Percentiles rank a stretch among this genome's conserved stretches.
Conservation (phyloP, 2,797 vertebrate species). For the Myotis myotis region DNA sequence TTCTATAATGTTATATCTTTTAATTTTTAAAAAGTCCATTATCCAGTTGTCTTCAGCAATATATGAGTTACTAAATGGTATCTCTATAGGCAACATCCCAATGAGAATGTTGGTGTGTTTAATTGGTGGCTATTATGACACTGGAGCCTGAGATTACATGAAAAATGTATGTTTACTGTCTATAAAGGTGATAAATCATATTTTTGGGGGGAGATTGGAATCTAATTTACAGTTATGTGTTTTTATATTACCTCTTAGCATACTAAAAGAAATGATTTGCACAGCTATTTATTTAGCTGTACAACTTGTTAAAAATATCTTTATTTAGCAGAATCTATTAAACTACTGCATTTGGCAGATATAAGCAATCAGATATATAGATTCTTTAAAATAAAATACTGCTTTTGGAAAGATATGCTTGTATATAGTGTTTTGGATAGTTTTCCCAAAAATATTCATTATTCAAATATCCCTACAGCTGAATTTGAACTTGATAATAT, state of each 20-base stretch:
- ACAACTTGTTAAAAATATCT: conserved; percentile 25
- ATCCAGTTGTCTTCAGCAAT: conserved; percentile 13
- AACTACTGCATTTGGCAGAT: not conserved
- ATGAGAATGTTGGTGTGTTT: conserved; percentile 30
- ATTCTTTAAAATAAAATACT: not conserved
- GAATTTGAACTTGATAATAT: not conserved
- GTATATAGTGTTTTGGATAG: not conserved
- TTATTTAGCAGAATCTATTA: not conserved
- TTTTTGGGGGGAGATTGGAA: not conserved
- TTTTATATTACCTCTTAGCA: conserved; percentile 16
- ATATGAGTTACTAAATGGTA: conserved; percentile 1
- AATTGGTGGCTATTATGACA: not conserved
- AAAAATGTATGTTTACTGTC: conserved; percentile 15
- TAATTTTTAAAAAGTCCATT: not conserved
- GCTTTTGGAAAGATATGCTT: not conserved
- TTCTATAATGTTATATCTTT: not conserved
- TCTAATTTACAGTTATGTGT: conserved; percentile 30
- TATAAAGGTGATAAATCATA: conserved; percentile 20
- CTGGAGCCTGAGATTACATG: not conserved
- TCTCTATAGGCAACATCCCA: not conserved
- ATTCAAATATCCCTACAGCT: conserved; percentile 15
- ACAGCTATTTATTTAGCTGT: not conserved
- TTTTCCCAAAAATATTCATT: not conserved
- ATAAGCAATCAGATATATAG: not conserved
- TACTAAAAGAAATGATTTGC: not conserved